phyloP scores from a whole-genome alignment of 92 coral and sea anemone species.

The Virgularia gustaviana region DNA sequence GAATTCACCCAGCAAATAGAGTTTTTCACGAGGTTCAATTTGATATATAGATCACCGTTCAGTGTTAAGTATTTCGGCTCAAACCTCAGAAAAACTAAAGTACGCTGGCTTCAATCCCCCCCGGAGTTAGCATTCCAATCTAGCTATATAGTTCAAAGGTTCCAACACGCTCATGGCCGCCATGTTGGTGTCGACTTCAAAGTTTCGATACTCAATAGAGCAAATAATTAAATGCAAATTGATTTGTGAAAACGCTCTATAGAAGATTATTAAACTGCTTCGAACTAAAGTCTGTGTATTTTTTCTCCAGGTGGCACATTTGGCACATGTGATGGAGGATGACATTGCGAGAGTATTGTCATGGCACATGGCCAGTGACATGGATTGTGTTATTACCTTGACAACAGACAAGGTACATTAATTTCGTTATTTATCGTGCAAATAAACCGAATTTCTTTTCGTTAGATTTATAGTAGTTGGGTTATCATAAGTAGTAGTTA shows the following conservation, averaged over 20 bases:
- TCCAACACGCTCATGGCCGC: no score
- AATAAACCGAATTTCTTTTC: background rate
- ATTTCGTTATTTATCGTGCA: background rate
- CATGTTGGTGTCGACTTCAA: no score
- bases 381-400: conserved; percentile 98
- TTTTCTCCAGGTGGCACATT: conserved; percentile 75
- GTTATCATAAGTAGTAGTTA: background rate
- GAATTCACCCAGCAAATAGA: background rate
- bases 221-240: no score
- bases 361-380: conserved; percentile 99
- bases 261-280: no score
- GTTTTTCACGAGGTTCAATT: no score
- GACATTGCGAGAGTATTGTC: conserved; percentile 95
- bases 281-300: background rate
- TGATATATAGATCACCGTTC: no score
- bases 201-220: no score
- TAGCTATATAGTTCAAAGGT: background rate
- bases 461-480: background rate
- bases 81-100: no score
- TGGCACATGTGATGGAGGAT: conserved; percentile 88
- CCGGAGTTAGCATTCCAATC: no score
- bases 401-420: conserved; percentile 75
- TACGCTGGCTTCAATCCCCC: no score
- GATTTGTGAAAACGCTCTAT: no score
- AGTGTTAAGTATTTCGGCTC: no score